These are phyloP conservation scores for Ylistrum balloti DNA, from an alignment of 1,140 invertebrate genomes.

Conservation along the genomic window DNA sequence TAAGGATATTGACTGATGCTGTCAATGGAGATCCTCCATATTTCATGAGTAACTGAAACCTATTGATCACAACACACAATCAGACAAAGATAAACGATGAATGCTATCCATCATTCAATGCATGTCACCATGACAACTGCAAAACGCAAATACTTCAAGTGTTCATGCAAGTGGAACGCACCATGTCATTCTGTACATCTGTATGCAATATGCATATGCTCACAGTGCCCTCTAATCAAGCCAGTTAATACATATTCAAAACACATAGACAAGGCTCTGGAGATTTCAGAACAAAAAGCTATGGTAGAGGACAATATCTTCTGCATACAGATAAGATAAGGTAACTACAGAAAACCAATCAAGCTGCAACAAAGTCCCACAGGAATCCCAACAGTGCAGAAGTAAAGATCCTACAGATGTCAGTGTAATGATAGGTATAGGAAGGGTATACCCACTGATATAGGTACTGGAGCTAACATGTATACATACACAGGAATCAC, in stretches of 20 bases:
- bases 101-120: background rate
- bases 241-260: background rate
- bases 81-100: background rate
- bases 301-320: background rate
- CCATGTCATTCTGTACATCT: background rate
- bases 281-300: background rate
- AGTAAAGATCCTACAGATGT: too few relatives aligned
- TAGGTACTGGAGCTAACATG: too few relatives aligned
- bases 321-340: background rate
- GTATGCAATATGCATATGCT: background rate
- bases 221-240: background rate
- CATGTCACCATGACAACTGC: slow-evolving; percentile 28
- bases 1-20: background rate
- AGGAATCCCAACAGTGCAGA: background rate
- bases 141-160: background rate
- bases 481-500: background rate
- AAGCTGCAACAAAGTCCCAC: background rate
- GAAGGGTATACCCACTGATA: too few relatives aligned
- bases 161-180: background rate
- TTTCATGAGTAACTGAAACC: slow-evolving; percentile 10
- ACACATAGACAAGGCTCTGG: background rate
- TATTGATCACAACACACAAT: background rate
- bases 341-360: slow-evolving; percentile 7
- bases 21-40: background rate
- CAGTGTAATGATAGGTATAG: too few relatives aligned